Evolutionary conservation across 92 coral and sea anemone genomes (phyloP).

Genomic region (Phymanthus crucifer): DNA sequence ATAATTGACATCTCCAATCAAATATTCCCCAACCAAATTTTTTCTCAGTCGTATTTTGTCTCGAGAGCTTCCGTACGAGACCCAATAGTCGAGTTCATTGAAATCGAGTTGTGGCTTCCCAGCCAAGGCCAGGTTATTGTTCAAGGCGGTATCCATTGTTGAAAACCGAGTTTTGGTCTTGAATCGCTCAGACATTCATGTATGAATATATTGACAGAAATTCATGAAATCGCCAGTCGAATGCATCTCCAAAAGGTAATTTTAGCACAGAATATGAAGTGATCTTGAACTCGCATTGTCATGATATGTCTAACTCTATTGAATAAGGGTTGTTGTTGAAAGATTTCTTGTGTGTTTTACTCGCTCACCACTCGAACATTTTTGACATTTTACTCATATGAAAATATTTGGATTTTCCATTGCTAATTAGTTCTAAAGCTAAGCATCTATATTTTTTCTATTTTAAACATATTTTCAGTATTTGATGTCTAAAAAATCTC

Average conservation of each 20-base stretch:
- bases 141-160: neutral
- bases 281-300: neutral
- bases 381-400: too few species aligned
- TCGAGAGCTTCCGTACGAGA: neutral
- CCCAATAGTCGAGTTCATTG: neutral
- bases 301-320: neutral
- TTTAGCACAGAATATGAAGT: neutral
- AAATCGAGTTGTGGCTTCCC: neutral
- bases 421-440: neutral
- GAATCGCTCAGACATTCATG: neutral
- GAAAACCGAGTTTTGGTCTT: neutral
- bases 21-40: neutral
- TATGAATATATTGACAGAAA: neutral
- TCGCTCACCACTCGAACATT: neutral
- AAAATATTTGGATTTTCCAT: neutral
- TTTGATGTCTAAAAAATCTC: neutral
- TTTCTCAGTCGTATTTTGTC: slow-evolving; percentile 3
- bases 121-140: neutral
- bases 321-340: neutral
- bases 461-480: neutral
- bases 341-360: neutral
- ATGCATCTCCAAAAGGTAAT: neutral
- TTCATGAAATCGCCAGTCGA: neutral
- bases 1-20: slow-evolving; percentile 6
- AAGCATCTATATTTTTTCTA: neutral